Evolutionary conservation across 2,797 vertebrate genomes (phyloP), one percentile per base, ranked within the genome.

Genomic region (Falco biarmicus): DNA sequence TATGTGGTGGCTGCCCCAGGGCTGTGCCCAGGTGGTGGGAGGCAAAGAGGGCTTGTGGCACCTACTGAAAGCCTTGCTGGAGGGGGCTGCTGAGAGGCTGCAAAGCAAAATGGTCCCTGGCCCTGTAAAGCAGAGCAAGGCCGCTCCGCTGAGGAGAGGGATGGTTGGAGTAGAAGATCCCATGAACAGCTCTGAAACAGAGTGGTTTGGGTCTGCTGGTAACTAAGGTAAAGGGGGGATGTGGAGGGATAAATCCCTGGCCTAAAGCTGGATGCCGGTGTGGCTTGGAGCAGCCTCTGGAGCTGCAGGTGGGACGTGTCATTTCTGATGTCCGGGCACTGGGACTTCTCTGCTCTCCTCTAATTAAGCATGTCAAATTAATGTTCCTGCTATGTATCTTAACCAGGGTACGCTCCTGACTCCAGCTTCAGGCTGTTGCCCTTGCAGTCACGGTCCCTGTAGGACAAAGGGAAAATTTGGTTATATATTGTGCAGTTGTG

Each of bases 371-470:
- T 1, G 18, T 19, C 48, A 83, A 25, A 56, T 56, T 45, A 60
- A 63, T 1, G 0, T 3, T 77, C n/a, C n/a, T 57, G 79, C 47
- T 53, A 4, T 0, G 2, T 53, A 7, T 50, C 39, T 63, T 1
- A 4, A 12, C 39, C 17, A n/a, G 57, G 32, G 28, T 20, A 7
- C 0, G 0, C 53, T 70, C 45, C 75, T 10, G 24, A 8, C 65
- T 74, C 17, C 56, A 45, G 32, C 71, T 74, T n/a, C 64, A 41
- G 65, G 61, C 73, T 64, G 57, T 43, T 48, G 51, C 29, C 53
- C 47, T 80, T 29, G 24, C 15, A 53, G 71, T 56, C 59, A 12
- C 57, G 18, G 56, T 29, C 68, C 15, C 34, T 17, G 48, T 9
- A 85, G 70, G 66, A 82, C 88, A 90, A 25, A 8, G 10, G 66